Base-by-base conservation (phyloP, 2,797 vertebrate genomes). In the Platyrinchus mystaceus region DNA sequence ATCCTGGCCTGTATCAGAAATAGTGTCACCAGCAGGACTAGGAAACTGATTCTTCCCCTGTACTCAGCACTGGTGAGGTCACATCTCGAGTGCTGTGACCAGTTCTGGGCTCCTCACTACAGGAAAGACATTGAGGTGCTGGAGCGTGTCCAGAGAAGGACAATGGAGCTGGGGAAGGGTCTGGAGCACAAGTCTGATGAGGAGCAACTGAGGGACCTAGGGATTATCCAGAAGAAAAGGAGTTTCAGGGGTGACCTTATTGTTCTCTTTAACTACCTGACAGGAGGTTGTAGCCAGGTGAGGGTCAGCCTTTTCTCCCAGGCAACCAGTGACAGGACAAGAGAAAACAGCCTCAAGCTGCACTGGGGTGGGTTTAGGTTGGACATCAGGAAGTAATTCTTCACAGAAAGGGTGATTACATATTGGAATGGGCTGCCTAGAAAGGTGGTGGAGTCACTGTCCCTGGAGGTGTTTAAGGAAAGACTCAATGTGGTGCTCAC, bases 401-500 rank as follows among this genome's bases (percentile, higher is more conserved):
- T 58, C 28, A 34, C 4, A 44, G 10, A 63, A 9, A 19, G 28
- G 10, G 5, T 63, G 24, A 30, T 30, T 11, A 27, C 44, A 16
- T 10, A 50, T 3, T 30, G 28, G 23, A 62, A 56, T 2, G 23
- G 15, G n/a, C 6, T 82, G 41, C 56, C 27, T 43, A 56, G 27
- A 1, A 12, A 32, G 56, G 49, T 19, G 24, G 12, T 7, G 6
- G 41, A 63, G 36, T 16, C 49, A 37, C 16, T 0, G 0, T 13
- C 23, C 49, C 71, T 44, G n/a, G 24, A 34, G 28, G 14, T 19
- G 50, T 77, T 21, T 11, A 46, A 70, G 58, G 24, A 22, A 44
- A 16, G 17, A 2, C 21, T 64, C 64, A 10, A 39, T 4, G 21
- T 46, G 71, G 56, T 15, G 36, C 36, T 49, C 32, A 50, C 34